Evolutionary conservation across 2,888 invertebrate genomes (phyloP).

Genomic region (Hirudinaria manillensis): DNA sequence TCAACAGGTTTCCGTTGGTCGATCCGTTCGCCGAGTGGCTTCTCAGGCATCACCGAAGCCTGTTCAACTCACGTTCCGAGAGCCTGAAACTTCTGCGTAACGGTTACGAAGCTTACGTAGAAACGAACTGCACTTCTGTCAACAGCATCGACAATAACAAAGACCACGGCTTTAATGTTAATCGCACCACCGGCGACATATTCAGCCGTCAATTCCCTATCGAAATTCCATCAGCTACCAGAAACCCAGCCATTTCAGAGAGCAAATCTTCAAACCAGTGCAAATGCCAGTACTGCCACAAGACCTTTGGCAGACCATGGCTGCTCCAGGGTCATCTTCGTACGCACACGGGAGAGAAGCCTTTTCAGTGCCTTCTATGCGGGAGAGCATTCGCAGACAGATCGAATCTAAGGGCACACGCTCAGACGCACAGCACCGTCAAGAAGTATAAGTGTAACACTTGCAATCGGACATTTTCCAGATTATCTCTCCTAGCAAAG

Average conservation of each 20-base stretch:
- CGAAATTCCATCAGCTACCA: too few relatives aligned
- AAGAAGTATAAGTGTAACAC: constrained; percentile 90
- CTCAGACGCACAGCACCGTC: constrained; percentile 93
- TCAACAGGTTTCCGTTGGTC: too few relatives aligned
- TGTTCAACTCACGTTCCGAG: too few relatives aligned
- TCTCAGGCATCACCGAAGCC: too few relatives aligned
- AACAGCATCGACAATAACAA: neutral
- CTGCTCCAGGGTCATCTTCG: constrained; percentile 91
- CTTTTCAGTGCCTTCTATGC: constrained; percentile 90
- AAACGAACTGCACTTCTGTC: neutral
- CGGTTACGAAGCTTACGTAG: neutral
- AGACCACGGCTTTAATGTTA: neutral
- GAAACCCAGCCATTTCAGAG: neutral
- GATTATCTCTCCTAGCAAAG: constrained; percentile 89
- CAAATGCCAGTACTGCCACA: constrained; percentile 90
- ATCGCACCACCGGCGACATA: neutral
- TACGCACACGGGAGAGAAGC: constrained; percentile 87
- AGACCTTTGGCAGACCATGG: constrained; percentile 95
- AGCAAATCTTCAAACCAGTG: constrained; percentile 62
- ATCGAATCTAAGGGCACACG: constrained; percentile 88
- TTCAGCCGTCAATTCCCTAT: neutral
- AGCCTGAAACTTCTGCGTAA: neutral
- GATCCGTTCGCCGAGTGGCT: too few relatives aligned
- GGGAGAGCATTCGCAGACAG: constrained; percentile 92
- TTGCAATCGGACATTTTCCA: constrained; percentile 90